Evolutionary conservation across 2,797 vertebrate genomes (phyloP), one percentile per base, ranked within the genome.

Genomic region (Sebastes hubbsi): DNA sequence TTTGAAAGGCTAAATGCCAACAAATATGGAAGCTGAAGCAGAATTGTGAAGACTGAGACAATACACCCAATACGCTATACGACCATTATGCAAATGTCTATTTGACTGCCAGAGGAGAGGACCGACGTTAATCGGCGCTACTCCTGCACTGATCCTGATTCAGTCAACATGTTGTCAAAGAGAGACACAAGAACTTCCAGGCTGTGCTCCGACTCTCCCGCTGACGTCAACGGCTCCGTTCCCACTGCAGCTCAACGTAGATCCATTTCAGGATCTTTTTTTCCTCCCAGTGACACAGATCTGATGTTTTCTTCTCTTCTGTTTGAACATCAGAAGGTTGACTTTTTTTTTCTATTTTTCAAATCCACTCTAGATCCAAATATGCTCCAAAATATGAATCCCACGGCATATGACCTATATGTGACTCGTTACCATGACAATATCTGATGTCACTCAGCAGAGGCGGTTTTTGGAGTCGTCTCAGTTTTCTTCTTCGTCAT

Each of bases 341-440:
- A 34, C 34, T 34, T 38, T 61, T 29, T 29, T 65, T 61, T 29
- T 38, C 36, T 38, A 9, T 62, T 62, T 16, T 70, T 18, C 29
- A 62, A 0, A 14, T 60, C 29, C 18, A 2, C 7, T 66, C 8
- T 1, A 52, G 22, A 29, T 22, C 67, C 14, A 46, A 46, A 46
- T 13, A 13, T 4, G 46, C 46, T 78, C 62, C 80, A 32, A 65
- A 42, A 78, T 76, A 9, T 2, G 25, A 85, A 20, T 83, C 87
- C 87, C 58, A 38, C 1, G 69, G 46, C 14, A 13, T 16, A 30
- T 38, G 72, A 62, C 83, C 87, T 70, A 84, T 9, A 76, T 82
- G 70, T 10, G 4, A 46, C 70, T 66, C 5, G 68, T 82, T 84
- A n/a, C 84, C 79, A 76, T 80, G 84, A 66, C 73, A 3, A 72